phyloP scores from a whole-genome alignment of 2,113 vertebrate species.

The Malurus elegans region DNA sequence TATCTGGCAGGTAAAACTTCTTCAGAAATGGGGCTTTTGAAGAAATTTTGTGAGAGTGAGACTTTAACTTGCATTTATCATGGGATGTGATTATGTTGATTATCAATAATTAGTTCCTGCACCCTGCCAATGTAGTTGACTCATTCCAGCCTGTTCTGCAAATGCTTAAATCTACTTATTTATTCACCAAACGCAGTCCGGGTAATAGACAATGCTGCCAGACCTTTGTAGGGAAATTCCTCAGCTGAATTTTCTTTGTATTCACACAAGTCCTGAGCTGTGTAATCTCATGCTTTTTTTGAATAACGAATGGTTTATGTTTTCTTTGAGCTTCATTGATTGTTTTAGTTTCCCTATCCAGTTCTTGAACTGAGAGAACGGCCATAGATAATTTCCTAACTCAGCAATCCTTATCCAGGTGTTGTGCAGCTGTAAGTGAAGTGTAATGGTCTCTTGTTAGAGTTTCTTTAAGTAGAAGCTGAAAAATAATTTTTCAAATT shows the following conservation, averaged over 20 bases:
- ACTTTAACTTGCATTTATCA: neutral
- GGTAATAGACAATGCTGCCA: neutral
- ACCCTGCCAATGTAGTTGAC: neutral
- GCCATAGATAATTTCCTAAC: neutral
- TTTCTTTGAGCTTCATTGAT: neutral
- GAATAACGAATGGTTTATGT: neutral
- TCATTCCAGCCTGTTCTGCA: neutral
- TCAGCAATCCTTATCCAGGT: neutral
- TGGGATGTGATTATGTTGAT: neutral
- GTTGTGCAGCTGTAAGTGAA: neutral
- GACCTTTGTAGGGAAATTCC: neutral
- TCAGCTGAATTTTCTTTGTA: neutral
- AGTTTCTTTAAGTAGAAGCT: neutral
- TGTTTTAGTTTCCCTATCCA: neutral
- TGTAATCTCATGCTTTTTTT: neutral
- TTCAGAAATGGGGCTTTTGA: neutral
- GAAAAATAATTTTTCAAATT: neutral
- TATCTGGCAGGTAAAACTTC: neutral
- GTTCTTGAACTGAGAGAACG: neutral
- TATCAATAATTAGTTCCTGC: neutral
- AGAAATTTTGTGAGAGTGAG: neutral
- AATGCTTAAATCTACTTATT: neutral
- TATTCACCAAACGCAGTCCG: neutral
- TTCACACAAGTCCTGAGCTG: neutral
- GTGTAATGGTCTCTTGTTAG: neutral